Evolutionary conservation across 2,113 vertebrate species (phyloP), one percentile per base, ranked within the genome.

Genomic region (Macquaria ambigua): DNA sequence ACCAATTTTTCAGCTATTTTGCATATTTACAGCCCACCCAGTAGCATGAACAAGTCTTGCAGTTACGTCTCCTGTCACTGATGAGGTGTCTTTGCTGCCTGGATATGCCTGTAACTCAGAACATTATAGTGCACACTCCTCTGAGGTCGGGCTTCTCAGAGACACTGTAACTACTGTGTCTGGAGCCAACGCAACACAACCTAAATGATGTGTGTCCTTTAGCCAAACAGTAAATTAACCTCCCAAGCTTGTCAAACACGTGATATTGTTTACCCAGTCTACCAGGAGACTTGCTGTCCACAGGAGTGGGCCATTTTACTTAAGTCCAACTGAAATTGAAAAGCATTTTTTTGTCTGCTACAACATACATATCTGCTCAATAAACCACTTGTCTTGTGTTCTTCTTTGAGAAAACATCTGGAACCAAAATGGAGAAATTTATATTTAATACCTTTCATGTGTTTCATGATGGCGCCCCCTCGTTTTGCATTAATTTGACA

Each of bases 91-190:
- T 64, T 25, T 28, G 6, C n/a, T 34, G 20, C 25, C 37, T 16
- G n/a, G 11, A 41, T 48, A 4, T n/a, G 43, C 28, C 43, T 74
- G 25, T 68, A 21, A 39, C 34, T 70, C 48, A 5, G 41, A 31
- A 56, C 37, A 74, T 8, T 73, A 21, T 4, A 34, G 7, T 69
- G 37, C 7, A 63, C 20, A 67, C 58, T 73, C 48, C 8, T 78
- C n/a, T 11, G 48, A 62, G 48, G 23, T 74, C 53, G 43, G 53
- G 14, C 34, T n/a, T 37, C 43, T 53, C 43, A 53, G 37, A 87
- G 12, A 80, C 50, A 55, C 58, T 56, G 61, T 84, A 55, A 74
- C 1, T 68, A n/a, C 2, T 74, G 18, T 70, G 53, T 81, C 37
- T 74, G 74, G 55, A 80, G 61, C 52, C 23, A 55, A 23, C 1